These are phyloP conservation scores for Neoascia interrupta DNA, from an alignment of 2,888 invertebrate genomes.

Conservation along the genomic window DNA sequence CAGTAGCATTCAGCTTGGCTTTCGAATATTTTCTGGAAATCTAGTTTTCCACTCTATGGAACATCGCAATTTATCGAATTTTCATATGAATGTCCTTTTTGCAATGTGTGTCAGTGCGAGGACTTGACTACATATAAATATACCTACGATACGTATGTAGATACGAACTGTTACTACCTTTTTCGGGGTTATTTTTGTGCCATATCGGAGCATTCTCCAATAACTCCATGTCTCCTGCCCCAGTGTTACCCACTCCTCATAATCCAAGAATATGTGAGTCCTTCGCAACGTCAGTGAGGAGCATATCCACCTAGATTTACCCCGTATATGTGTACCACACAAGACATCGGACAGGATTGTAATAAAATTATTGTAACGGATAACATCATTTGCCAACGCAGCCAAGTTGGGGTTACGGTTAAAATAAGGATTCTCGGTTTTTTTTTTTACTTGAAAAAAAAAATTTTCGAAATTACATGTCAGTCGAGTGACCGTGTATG, in stretches of 20 bases:
- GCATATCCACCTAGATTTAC: background rate
- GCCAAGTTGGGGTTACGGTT: conserved; percentile 35
- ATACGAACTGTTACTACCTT: background rate
- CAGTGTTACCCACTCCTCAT: conserved; percentile 18
- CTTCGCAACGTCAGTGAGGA: background rate
- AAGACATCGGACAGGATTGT: conserved; percentile 22
- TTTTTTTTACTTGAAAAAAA: conserved; percentile 7
- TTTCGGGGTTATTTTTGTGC: background rate
- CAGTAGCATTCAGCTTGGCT: conserved; percentile 50
- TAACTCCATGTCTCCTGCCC: background rate
- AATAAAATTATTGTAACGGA: conserved; percentile 61
- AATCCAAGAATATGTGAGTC: conserved; percentile 38
- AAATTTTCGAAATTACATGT: conserved; percentile 61
- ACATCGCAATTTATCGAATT: conserved; percentile 73
- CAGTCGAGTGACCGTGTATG: conserved; percentile 50
- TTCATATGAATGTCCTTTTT: conserved; percentile 67
- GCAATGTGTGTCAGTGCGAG: conserved; percentile 1
- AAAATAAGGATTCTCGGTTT: conserved; percentile 23
- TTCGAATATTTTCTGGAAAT: conserved; percentile 71
- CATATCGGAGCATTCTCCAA: too few relatives aligned
- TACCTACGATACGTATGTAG: too few relatives aligned
- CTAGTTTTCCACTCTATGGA: conserved; percentile 76
- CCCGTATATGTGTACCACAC: background rate
- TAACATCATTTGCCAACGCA: conserved; percentile 55
- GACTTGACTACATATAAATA: too few relatives aligned